Percentiles rank a stretch among this genome's conserved stretches.
Evolutionary conservation across 2,113 vertebrate genomes (phyloP).

Genomic region (Heliornis fulica): DNA sequence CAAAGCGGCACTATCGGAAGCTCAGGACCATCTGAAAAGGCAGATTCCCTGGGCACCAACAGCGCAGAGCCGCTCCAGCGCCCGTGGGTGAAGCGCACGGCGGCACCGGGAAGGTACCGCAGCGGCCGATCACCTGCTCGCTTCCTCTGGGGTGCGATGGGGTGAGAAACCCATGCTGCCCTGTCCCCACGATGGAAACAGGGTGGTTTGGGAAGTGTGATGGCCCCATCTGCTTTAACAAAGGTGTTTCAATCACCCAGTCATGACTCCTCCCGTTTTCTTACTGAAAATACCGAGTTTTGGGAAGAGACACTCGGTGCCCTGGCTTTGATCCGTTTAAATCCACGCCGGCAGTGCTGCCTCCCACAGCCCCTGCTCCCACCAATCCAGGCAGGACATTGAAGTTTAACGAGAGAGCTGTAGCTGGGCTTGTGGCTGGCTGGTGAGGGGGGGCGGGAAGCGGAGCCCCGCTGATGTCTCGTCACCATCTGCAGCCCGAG

Average conservation of each 20-base stretch:
- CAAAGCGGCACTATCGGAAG: background rate
- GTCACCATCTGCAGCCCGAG: background rate
- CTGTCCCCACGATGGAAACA: rapidly evolving
- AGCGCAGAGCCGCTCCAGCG: rapidly evolving
- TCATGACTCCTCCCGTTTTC: background rate
- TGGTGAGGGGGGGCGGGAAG: background rate
- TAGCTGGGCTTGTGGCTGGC: rapidly evolving
- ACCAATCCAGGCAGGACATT: rapidly evolving
- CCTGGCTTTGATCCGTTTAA: background rate
- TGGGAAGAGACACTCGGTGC: background rate
- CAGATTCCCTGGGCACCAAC: rapidly evolving
- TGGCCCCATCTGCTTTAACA: background rate
- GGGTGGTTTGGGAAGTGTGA: rapidly evolving
- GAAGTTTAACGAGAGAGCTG: background rate
- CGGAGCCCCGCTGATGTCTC: background rate
- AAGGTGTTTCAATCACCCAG: rapidly evolving
- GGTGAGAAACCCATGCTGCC: rapidly evolving
- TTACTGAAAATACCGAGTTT: background rate
- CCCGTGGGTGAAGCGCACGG: rapidly evolving
- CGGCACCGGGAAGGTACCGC: background rate
- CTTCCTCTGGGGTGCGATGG: rapidly evolving
- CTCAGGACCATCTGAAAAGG: background rate
- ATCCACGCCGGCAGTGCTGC: too few relatives aligned
- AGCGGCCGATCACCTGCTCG: rapidly evolving
- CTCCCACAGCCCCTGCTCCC: background rate